Conservation (phyloP, 1,140 invertebrate species). For the Drosophila nebulosa region DNA sequence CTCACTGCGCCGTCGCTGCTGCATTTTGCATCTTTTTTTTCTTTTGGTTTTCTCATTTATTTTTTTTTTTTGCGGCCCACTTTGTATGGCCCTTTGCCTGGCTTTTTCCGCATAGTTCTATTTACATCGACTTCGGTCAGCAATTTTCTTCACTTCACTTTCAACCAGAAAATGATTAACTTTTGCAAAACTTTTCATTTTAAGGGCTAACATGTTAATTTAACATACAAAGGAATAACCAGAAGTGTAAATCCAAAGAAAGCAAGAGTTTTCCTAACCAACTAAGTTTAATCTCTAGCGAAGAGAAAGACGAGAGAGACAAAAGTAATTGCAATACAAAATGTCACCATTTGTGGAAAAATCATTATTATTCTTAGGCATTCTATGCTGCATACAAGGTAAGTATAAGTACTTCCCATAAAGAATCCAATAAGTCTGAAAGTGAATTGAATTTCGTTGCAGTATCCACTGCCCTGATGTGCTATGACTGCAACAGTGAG, state of each 20-base stretch:
- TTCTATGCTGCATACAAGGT: constrained; percentile 77
- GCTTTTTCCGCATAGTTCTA: constrained; percentile 24
- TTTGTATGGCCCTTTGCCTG: constrained; percentile 20
- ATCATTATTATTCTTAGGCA: constrained; percentile 62
- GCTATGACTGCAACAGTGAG: constrained; percentile 93
- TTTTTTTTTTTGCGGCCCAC: constrained; percentile 43
- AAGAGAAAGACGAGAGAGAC: not conserved
- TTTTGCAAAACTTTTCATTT: not conserved
- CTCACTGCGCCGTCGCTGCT: constrained; percentile 47
- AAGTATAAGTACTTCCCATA: constrained; percentile 26
- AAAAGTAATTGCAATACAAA: constrained; percentile 23
- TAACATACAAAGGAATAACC: constrained; percentile 6
- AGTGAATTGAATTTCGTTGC: constrained; percentile 17
- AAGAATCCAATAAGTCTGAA: constrained; percentile 17
- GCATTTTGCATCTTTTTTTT: constrained; percentile 33
- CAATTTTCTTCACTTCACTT: constrained; percentile 50
- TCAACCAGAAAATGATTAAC: not conserved
- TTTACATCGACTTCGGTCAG: constrained; percentile 47
- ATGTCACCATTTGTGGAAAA: constrained; percentile 77
- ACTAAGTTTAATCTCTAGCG: not conserved
- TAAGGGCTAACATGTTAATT: constrained; percentile 30
- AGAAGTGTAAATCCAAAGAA: constrained; percentile 10
- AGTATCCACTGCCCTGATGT: constrained; percentile 83
- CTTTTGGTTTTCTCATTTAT: constrained; percentile 3
- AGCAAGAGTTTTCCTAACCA: not conserved